Conservation (phyloP, 2,797 vertebrate species). For the Dallia pectoralis region DNA sequence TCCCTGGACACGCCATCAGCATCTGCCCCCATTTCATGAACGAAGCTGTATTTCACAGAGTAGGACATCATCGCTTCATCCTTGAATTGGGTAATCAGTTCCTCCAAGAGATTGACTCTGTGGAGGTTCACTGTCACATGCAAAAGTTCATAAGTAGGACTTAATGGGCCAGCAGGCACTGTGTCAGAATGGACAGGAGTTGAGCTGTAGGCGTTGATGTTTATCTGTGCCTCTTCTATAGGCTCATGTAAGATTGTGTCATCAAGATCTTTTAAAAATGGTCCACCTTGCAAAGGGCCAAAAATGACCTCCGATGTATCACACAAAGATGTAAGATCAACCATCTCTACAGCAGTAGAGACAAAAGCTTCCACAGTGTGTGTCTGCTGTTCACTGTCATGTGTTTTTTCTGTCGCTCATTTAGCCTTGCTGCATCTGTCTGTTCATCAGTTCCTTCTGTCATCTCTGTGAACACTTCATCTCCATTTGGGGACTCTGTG, state of each 20-base stretch:
- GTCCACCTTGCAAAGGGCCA: slow-evolving; percentile 9
- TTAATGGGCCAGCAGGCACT: slow-evolving; percentile 20
- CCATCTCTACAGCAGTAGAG: slow-evolving; percentile 18
- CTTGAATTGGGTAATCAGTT: slow-evolving; percentile 43
- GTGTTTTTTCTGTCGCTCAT: slow-evolving; percentile 17
- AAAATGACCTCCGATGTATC: slow-evolving; percentile 32
- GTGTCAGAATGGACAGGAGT: slow-evolving; percentile 15
- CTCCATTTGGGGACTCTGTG: slow-evolving; percentile 25
- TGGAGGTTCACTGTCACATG: slow-evolving; percentile 30
- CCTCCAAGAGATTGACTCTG: slow-evolving; percentile 32
- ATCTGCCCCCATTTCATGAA: slow-evolving; percentile 41
- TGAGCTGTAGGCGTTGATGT: slow-evolving; percentile 12
- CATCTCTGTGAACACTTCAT: no score
- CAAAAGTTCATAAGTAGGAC: slow-evolving; percentile 13
- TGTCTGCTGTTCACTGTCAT: slow-evolving; percentile 18
- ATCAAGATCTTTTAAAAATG: slow-evolving; percentile 26
- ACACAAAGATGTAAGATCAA: slow-evolving; percentile 29
- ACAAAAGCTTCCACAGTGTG: slow-evolving; percentile 19
- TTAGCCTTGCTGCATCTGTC: slow-evolving; percentile 12
- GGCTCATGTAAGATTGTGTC: slow-evolving; percentile 27
- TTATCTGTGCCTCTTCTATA: slow-evolving; percentile 22
- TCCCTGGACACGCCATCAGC: slow-evolving; percentile 35
- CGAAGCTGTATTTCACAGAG: slow-evolving; percentile 38
- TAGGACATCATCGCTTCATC: slow-evolving; percentile 29
- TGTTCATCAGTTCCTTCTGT: slow-evolving; percentile 16